These are phyloP conservation scores for Sphaerophoria rueppellii DNA, from an alignment of 2,888 invertebrate genomes.

Conservation along the genomic window DNA sequence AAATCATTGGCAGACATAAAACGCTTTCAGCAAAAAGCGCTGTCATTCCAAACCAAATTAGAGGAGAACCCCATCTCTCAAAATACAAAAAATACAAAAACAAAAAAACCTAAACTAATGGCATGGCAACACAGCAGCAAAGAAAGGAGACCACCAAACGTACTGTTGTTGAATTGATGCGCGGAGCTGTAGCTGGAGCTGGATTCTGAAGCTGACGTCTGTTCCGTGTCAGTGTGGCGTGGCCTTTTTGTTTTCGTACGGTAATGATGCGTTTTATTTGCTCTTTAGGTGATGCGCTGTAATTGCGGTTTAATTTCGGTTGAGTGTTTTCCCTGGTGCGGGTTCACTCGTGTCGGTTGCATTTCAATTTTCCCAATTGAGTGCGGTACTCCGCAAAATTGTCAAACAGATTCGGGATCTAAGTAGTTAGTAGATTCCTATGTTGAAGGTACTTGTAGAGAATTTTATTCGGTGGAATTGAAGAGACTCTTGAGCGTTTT, in stretches of 20 bases:
- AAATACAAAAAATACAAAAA: conserved; percentile 5
- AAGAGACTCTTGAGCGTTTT: conserved; percentile 23
- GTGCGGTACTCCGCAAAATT: conserved; percentile 69
- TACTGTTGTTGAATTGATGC: neutral
- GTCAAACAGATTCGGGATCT: conserved; percentile 50
- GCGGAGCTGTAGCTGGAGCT: conserved; percentile 16
- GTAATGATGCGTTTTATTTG: conserved; percentile 73
- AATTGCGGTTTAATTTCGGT: conserved; percentile 72
- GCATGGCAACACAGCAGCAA: conserved; percentile 38
- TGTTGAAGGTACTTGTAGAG: conserved; percentile 23
- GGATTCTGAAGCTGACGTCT: conserved; percentile 61
- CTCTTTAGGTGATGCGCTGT: conserved; percentile 72
- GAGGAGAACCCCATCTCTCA: conserved; percentile 4
- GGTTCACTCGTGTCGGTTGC: conserved; percentile 58
- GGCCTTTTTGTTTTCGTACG: conserved; percentile 70
- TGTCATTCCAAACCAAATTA: conserved; percentile 33
- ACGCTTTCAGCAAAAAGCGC: conserved; percentile 42
- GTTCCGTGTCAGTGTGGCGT: conserved; percentile 55
- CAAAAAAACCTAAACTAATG: conserved; percentile 45
- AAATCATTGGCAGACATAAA: conserved; percentile 63
- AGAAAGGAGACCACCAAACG: conserved; percentile 3
- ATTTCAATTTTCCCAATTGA: conserved; percentile 65
- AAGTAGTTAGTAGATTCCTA: neutral
- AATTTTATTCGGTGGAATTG: conserved; percentile 34
- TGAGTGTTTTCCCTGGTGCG: conserved; percentile 57